Evolutionary conservation across 2,797 vertebrate genomes (phyloP).

Genomic region (Parauchenoglanis punctatus): DNA sequence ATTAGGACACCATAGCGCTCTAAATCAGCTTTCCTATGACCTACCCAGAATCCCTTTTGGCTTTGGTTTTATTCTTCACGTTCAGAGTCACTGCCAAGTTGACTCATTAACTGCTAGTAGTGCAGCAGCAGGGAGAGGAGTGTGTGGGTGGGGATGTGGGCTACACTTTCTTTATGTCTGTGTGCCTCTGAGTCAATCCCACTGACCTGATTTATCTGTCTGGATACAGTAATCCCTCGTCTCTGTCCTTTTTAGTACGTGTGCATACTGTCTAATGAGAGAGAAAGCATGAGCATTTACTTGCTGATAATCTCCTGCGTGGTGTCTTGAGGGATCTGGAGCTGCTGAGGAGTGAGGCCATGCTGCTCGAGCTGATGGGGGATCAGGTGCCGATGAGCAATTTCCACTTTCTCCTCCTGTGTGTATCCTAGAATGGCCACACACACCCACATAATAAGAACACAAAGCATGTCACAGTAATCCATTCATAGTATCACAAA

Average conservation of each 20-base stretch:
- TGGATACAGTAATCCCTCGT: conserved; percentile 25
- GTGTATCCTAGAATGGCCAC: conserved; percentile 83
- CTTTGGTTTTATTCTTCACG: conserved; percentile 15
- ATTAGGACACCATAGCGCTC: background rate
- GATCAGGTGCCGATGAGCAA: conserved; percentile 95
- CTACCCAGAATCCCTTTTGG: conserved; percentile 4
- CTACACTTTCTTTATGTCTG: conserved; percentile 31
- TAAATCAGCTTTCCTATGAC: conserved; percentile 14
- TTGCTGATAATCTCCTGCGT: conserved; percentile 89
- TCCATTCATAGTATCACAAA: conserved; percentile 22
- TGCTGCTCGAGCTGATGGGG: conserved; percentile 94
- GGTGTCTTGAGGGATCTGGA: conserved; percentile 90
- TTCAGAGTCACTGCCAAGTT: conserved; percentile 12
- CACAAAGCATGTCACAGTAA: conserved; percentile 20
- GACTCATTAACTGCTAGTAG: conserved; percentile 28
- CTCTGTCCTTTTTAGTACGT: conserved; percentile 21
- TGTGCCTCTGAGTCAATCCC: conserved; percentile 24
- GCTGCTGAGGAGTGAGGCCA: conserved; percentile 88
- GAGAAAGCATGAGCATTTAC: conserved; percentile 63
- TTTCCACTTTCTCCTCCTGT: conserved; percentile 96
- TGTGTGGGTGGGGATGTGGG: conserved; percentile 29
- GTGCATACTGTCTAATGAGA: background rate
- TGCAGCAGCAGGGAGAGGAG: conserved; percentile 11
- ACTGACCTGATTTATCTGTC: conserved; percentile 32
- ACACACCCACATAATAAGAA: conserved; percentile 24